A percentile compares a stretch with the other conserved stretches of the same genome.
Conservation (phyloP, 1,140 invertebrate species). For the honey bee (Apis mellifera) region Amel_HAv3.1 CM009932.2:8832001-8832500, state of each 20-base stretch:
- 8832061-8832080: no score
- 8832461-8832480: constrained; percentile 46
- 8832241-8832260: background rate
- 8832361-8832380: background rate
- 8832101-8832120: no score
- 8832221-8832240: no score
- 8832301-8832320: background rate
- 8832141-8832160: no score
- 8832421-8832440: background rate
- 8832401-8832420: background rate
- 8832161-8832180: no score
- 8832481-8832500: constrained; percentile 63
- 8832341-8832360: background rate
- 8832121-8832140: no score
- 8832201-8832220: no score
- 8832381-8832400: background rate
- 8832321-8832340: background rate
- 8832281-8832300: background rate
- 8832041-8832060: no score
- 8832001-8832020: background rate
- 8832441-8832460: constrained; percentile 27
- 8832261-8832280: background rate
- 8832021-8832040: background rate
- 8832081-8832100: no score
- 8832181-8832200: no score